Percentiles rank a stretch among this genome's conserved stretches.
phyloP scores from a whole-genome alignment of 2,797 vertebrate species.

The Garrulus glandarius region DNA sequence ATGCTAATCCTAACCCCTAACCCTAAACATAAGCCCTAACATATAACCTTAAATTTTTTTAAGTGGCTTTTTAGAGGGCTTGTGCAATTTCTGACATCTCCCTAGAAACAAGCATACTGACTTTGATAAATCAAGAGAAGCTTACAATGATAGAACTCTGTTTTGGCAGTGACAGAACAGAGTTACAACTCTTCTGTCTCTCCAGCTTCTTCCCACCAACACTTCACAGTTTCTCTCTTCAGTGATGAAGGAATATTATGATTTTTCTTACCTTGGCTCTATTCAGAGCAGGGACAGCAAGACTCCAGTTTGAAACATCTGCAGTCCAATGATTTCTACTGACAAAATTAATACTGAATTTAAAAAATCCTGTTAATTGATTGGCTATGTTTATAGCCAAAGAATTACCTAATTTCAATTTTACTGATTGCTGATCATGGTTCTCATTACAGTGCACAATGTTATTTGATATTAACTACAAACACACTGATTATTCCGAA shows the following conservation, averaged over 20 bases:
- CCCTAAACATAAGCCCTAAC: background rate
- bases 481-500: background rate
- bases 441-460: background rate
- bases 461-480: background rate
- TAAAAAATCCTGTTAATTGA: background rate
- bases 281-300: background rate
- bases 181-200: background rate
- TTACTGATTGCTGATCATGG: background rate
- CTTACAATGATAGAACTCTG: background rate
- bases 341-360: background rate
- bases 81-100: background rate
- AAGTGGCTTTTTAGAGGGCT: no score
- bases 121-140: background rate
- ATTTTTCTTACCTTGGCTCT: background rate
- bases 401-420: background rate
- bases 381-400: background rate
- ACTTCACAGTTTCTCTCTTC: background rate
- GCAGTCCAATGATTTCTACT: background rate
- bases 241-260: background rate
- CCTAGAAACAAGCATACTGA: background rate
- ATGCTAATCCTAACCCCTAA: fast-evolving
- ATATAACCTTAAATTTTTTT: background rate
- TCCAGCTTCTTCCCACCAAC: background rate
- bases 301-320: background rate
- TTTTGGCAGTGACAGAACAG: background rate